Evolutionary conservation across 2,113 vertebrate genomes (phyloP).

Genomic region (Plectropomus leopardus): DNA sequence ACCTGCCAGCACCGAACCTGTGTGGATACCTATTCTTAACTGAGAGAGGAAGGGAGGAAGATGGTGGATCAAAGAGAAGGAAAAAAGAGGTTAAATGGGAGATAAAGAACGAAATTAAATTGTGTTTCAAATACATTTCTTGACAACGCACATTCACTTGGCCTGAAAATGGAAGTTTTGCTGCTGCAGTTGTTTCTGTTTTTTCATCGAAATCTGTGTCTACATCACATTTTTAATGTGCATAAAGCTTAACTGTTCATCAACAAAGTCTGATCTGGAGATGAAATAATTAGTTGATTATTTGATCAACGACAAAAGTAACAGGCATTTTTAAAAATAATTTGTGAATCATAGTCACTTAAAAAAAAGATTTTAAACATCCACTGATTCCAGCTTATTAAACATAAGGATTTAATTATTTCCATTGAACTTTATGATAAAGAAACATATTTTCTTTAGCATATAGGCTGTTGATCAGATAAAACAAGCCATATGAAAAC

Average conservation of each 20-base stretch:
- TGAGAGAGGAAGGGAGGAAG: constrained; percentile 66
- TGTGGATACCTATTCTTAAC: constrained; percentile 98
- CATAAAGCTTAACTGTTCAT: too few species aligned
- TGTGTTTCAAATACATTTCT: constrained; percentile 4
- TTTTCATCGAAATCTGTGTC: too few species aligned
- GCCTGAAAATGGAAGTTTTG: background rate
- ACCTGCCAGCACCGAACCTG: constrained; percentile 95
- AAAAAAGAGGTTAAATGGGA: background rate
- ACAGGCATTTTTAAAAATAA: background rate
- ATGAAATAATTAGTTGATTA: background rate
- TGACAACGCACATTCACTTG: background rate
- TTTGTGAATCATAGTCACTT: background rate
- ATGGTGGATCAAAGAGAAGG: background rate
- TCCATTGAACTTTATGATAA: background rate
- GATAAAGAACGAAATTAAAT: background rate
- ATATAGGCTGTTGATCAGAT: too few species aligned
- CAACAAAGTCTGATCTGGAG: background rate
- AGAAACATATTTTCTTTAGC: too few species aligned
- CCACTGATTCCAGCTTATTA: background rate
- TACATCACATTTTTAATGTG: background rate
- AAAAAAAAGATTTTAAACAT: background rate
- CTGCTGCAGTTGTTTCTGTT: too few species aligned
- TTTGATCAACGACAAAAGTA: background rate
- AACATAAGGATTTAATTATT: background rate
- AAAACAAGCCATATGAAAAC: too few species aligned